A percentile compares a stretch with the other conserved stretches of the same genome.
These are phyloP conservation scores for Megaceryle torquata DNA, from an alignment of 2,113 vertebrate genomes.

Conservation along the genomic window DNA sequence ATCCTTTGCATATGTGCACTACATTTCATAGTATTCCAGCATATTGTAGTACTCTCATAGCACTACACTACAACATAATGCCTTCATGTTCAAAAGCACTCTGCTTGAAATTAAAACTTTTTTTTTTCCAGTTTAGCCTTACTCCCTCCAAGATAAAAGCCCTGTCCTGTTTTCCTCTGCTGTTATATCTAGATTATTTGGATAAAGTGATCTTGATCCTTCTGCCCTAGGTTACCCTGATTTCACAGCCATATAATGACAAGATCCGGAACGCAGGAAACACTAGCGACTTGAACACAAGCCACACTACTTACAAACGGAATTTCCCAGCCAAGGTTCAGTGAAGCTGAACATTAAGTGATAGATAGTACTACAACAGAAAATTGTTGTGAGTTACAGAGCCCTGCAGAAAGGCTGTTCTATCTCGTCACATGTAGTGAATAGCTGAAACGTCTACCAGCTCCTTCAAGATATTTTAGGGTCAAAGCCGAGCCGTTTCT, in stretches of 20 bases:
- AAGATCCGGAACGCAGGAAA: neutral
- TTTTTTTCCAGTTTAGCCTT: neutral
- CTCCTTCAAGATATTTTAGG: neutral
- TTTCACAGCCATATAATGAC: neutral
- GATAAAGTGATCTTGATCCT: neutral
- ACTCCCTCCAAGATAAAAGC: neutral
- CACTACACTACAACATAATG: neutral
- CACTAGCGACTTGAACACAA: neutral
- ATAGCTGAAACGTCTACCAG: neutral
- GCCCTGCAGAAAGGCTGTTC: neutral
- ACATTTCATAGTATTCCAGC: slow-evolving; percentile 6
- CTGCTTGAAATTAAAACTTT: slow-evolving; percentile 38
- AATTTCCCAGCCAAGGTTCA: slow-evolving; percentile 54
- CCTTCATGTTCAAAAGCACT: neutral
- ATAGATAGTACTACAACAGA: slow-evolving; percentile 54
- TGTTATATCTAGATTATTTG: neutral
- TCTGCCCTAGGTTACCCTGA: neutral
- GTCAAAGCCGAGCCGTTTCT: neutral
- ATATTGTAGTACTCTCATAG: neutral
- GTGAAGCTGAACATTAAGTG: slow-evolving; percentile 51
- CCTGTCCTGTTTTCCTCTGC: neutral
- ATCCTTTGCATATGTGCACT: neutral
- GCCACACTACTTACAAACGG: slow-evolving; percentile 37
- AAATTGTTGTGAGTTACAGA: neutral
- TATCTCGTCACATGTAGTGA: neutral